Evolutionary conservation across 2,797 vertebrate species (phyloP).

Genomic region (Florisuga fusca): DNA sequence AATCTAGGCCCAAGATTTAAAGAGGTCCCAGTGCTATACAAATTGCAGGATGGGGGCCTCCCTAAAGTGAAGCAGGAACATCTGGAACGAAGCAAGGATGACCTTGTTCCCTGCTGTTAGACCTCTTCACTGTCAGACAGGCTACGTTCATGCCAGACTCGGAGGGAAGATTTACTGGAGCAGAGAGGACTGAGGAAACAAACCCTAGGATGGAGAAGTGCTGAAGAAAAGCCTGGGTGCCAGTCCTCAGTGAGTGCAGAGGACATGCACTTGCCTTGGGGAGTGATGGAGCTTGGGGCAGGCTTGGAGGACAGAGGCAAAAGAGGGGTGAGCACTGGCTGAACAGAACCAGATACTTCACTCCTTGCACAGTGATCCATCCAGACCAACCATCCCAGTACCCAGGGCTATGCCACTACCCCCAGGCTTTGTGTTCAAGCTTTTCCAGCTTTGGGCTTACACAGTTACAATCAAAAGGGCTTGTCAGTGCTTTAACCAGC

Average conservation of each 20-base stretch:
- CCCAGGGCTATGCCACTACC: background rate
- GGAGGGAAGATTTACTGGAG: background rate
- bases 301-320: background rate
- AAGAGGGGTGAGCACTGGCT: background rate
- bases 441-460: background rate
- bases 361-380: background rate
- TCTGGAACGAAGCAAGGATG: background rate
- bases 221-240: background rate
- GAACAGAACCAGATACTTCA: background rate
- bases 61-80: background rate
- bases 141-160: background rate
- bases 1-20: background rate
- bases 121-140: fast-evolving
- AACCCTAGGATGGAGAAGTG: background rate
- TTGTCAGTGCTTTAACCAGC: background rate
- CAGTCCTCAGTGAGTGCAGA: fast-evolving
- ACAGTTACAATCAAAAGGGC: background rate
- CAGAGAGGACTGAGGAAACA: background rate
- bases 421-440: background rate
- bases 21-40: fast-evolving
- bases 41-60: background rate
- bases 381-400: background rate
- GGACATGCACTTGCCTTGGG: background rate
- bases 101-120: background rate
- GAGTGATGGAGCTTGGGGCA: background rate